Evolutionary conservation across 2,888 invertebrate species (phyloP), one percentile per base, ranked within the genome.

Genomic region (Athetis lepigone): DNA sequence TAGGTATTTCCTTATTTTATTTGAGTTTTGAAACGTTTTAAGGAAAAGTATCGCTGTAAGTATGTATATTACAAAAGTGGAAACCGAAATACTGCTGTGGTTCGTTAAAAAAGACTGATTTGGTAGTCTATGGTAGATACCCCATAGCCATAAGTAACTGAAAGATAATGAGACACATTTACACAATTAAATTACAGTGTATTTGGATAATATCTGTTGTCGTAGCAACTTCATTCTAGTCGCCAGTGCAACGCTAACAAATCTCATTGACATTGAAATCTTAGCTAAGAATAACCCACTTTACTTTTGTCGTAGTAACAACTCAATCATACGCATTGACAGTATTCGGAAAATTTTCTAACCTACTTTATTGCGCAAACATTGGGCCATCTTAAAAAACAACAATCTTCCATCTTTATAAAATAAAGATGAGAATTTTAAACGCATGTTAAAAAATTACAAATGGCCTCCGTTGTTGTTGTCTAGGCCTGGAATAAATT

Each of bases 201-300:
- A 11, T 13, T 13, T 1, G 33, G 33, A 33, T 4, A 13, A 33
- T 13, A 19, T 33, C 9, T 23, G 18, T 9, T 46, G 19, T 33
- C 19, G n/a, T 18, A 45, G 6, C 19, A 5, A 29, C 16, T 46
- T 40, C 49, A 40, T 23, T 4, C 6, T 25, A 29, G 27, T 25
- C 39, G 1, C 37, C 8, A 50, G 25, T 21, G 54, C 59, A 59
- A 7, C 42, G 52, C 16, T 40, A 23, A 43, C 29, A 33, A 69
- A 23, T 18, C 33, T 23, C 52, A 45, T 51, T 70, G 71, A 63
- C 71, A 71, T 75, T 75, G 70, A 75, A 54, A 33, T 27, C 11
- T 18, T 23, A 9, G n/a, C 63, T 70, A 70, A 62, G 23, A 71
- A 75, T 73, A 69, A 39, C 45, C 27, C 23, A 56, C 27, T 74